Evolutionary conservation across 1,140 invertebrate species (phyloP).

Genomic region (Parasteatoda tepidariorum): DNA sequence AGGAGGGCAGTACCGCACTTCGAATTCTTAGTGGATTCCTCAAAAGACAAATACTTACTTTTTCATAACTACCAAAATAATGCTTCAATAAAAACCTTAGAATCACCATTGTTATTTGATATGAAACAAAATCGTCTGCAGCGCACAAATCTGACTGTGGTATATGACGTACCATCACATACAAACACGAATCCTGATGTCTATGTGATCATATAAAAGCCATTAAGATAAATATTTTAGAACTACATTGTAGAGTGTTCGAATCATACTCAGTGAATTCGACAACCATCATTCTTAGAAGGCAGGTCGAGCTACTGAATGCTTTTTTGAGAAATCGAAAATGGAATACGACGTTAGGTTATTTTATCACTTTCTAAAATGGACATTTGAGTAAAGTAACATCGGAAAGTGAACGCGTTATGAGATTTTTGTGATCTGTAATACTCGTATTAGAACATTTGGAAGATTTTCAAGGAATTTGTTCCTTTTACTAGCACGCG

Average conservation of each 20-base stretch:
- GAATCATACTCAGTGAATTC: not conserved
- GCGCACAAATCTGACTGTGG: constrained; percentile 17
- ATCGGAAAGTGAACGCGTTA: constrained; percentile 7
- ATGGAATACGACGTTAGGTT: not conserved
- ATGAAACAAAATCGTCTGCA: constrained; percentile 4
- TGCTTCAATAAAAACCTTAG: constrained; percentile 6
- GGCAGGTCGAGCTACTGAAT: no score
- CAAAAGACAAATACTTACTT: constrained; percentile 2
- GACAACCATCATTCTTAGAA: no score
- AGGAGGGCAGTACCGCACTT: no score
- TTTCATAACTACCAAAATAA: not conserved
- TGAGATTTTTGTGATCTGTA: constrained; percentile 11
- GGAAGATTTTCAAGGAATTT: not conserved
- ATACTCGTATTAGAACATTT: not conserved
- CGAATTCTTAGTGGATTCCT: no score
- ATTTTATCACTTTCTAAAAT: constrained; percentile 7
- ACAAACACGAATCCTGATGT: constrained; percentile 7
- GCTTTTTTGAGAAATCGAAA: not conserved
- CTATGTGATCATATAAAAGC: constrained; percentile 39
- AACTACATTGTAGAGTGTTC: constrained; percentile 10
- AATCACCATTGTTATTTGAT: constrained; percentile 12
- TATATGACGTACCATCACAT: constrained; percentile 12
- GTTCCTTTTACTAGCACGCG: not conserved
- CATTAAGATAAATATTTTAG: constrained; percentile 43
- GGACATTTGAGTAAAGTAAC: not conserved